Evolutionary conservation across 2,888 invertebrate genomes (phyloP), one percentile per base, ranked within the genome.

Genomic region (Lypha dubia): DNA sequence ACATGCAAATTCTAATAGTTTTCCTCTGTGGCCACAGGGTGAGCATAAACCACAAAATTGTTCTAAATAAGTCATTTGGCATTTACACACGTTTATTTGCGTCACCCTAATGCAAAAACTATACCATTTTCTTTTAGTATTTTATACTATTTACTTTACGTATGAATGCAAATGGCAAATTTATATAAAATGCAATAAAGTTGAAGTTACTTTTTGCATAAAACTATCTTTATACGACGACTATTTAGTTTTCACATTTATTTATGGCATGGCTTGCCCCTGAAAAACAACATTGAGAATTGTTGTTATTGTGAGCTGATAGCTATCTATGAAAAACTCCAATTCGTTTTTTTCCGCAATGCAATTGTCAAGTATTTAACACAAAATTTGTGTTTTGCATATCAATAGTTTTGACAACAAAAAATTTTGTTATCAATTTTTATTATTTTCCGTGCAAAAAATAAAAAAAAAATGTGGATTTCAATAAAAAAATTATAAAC

Each of bases 361-460:
- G 53, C 63, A 67, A 74, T 73, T 74, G 79, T 60, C 56, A 67
- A 80, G 58, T 74, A 41, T 60, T 80, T 49, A 73, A 51, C 51
- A 41, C 58, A 60, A 65, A 73, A 71, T 44, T 22, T 32, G 38
- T 20, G 20, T 53, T 53, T 79, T 53, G 62, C 53, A 79, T 79
- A 35, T 9, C 44, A 46, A 65, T 22, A 60, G 4, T 58, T 65
- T 56, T 62, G 9, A 7, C 4, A 9, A 62, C n/a, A n/a, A 35
- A 5, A 24, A 44, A 56, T 1, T 32, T 22, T 8, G 41, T 65
- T 2, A 7, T 17, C 9, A 22, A 41, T 28, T 53, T 49, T 60
- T 28, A 35, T 22, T 65, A 28, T 32, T 38, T 58, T 60, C 15
- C 15, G 8, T 9, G 56, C 24, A 44, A 44, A 53, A 56, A 74